Conservation (phyloP, 2,113 vertebrate species). For the Ibidorhyncha struthersii region DNA sequence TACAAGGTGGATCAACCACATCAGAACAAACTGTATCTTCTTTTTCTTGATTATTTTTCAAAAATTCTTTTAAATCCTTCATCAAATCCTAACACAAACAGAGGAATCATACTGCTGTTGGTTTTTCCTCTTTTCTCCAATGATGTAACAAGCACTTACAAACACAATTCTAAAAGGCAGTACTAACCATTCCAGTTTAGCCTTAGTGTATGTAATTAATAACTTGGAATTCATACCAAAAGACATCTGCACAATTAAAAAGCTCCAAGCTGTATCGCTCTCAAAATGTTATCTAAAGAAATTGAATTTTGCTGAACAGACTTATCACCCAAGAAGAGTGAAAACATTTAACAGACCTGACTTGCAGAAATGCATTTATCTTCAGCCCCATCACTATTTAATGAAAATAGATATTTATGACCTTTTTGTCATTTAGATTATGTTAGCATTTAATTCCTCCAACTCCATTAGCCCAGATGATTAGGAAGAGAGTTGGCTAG, state of each 20-base stretch:
- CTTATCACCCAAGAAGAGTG: background rate
- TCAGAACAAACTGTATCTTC: slow-evolving; percentile 23
- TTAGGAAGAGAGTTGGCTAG: background rate
- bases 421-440: background rate
- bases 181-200: background rate
- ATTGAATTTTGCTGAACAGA: background rate
- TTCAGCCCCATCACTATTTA: background rate
- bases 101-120: background rate
- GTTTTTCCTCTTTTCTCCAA: background rate
- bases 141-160: background rate
- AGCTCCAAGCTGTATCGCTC: background rate
- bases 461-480: background rate
- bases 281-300: background rate
- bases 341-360: background rate
- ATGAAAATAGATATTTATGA: background rate
- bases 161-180: background rate
- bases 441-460: background rate
- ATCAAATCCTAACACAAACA: slow-evolving; percentile 78
- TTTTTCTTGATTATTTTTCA: slow-evolving; percentile 44
- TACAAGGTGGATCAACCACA: slow-evolving; percentile 78
- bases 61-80: slow-evolving; percentile 78
- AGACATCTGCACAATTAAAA: background rate
- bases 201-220: background rate
- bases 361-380: background rate
- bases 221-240: background rate